phyloP scores from a whole-genome alignment of 2,113 vertebrate genomes.

The Syngnathus scovelli region DNA sequence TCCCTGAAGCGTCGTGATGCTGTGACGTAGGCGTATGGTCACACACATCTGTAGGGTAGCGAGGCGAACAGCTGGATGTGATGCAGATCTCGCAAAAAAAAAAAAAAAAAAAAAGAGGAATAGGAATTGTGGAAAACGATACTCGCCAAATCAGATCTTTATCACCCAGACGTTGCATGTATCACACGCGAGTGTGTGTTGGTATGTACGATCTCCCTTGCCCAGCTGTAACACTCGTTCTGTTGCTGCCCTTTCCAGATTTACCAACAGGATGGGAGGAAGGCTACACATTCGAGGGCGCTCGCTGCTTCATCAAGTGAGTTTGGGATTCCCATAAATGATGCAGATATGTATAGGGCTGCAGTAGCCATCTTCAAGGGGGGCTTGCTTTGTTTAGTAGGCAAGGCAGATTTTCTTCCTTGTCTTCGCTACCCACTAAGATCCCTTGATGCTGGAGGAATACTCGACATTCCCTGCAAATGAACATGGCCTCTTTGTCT shows the following conservation, averaged over 20 bases:
- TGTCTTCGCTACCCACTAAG: constrained; percentile 17
- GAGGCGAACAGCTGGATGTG: constrained; percentile 20
- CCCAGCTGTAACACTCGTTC: constrained; percentile 11
- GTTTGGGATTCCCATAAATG: constrained; percentile 37
- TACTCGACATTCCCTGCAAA: constrained; percentile 2
- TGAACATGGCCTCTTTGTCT: background rate
- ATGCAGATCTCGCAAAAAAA: background rate
- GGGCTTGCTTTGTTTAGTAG: constrained; percentile 41
- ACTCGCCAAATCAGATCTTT: constrained; percentile 14
- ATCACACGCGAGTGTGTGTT: constrained; percentile 20
- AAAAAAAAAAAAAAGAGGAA: background rate
- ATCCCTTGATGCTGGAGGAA: constrained; percentile 15
- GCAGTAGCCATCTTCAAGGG: constrained; percentile 6
- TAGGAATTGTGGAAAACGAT: constrained; percentile 6
- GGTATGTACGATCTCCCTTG: constrained; percentile 4
- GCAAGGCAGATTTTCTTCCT: constrained; percentile 21
- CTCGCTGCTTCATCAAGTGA: constrained; percentile 98
- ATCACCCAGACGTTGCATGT: constrained; percentile 42
- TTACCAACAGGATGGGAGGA: constrained; percentile 96
- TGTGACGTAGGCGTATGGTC: background rate
- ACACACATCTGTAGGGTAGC: background rate
- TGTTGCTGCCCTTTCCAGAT: constrained; percentile 68
- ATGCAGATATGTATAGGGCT: background rate
- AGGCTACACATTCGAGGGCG: constrained; percentile 94
- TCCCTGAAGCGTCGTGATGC: background rate